Conservation (phyloP, 2,113 vertebrate species). For the Zeus faber region DNA sequence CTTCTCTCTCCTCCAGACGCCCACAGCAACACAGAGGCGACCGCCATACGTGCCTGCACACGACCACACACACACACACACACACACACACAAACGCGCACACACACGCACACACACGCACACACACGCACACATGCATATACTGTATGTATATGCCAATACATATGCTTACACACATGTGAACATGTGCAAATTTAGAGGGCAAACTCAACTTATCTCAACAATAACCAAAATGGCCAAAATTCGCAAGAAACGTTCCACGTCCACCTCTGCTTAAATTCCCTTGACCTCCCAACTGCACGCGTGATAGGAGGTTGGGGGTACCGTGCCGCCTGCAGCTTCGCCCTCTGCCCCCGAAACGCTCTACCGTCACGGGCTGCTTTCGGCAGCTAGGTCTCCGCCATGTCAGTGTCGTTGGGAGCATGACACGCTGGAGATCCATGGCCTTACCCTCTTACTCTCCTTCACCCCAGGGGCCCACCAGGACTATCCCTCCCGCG, state of each 20-base stretch:
- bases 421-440: too few species aligned
- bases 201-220: constrained; percentile 41
- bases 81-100: constrained; percentile 1
- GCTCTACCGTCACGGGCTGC: constrained; percentile 64
- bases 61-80: constrained; percentile 44
- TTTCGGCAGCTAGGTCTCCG: constrained; percentile 75
- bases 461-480: too few species aligned
- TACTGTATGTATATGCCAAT: constrained; percentile 24
- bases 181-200: constrained; percentile 36
- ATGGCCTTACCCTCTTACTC: too few species aligned
- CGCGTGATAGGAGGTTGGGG: constrained; percentile 51
- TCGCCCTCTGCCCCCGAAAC: constrained; percentile 57
- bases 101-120: constrained; percentile 1
- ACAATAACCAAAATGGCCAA: background rate
- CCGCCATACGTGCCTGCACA: constrained; percentile 53
- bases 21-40: constrained; percentile 60
- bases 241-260: constrained; percentile 26
- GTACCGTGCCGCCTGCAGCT: constrained; percentile 50
- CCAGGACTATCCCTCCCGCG: too few species aligned
- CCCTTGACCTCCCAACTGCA: constrained; percentile 54
- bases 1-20: constrained; percentile 72
- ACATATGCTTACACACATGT: background rate
- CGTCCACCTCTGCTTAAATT: constrained; percentile 37
- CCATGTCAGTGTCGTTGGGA: constrained; percentile 81
- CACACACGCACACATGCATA: constrained; percentile 8